Base-by-base conservation (phyloP, 2,888 invertebrate species). In the Rugalucina vietnamica region DNA sequence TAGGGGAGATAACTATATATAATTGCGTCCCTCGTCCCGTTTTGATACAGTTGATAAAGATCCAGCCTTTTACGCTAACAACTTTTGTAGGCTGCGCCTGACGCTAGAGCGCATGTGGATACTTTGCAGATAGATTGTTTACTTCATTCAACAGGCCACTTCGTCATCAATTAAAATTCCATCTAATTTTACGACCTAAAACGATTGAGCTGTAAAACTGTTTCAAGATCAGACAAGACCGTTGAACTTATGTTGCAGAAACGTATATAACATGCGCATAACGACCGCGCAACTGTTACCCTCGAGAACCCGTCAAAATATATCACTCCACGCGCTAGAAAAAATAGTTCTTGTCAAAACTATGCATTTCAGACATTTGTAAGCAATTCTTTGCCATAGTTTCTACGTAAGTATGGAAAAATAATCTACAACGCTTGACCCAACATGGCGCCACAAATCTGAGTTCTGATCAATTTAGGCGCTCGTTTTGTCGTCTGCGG, bases 281-380 rank as follows among this genome's bases (percentile, higher is more conserved):
- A 76, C 75, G 80, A 84, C 70, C 65, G 69, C 77, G 74, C 87
- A 87, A 87, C 87, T 87, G 87, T 87, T 87, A 79, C 36, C 54
- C 75, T 81, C 50, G 75, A 76, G 76, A 60, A 65, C 57, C 80
- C 81, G 87, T 87, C 87, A 87, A 77, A 83, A 87, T 85, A 87
- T 81, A 87, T 87, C 84, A 87, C 82, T 87, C 82, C 82, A 69
- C 81, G 81, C 81, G 72, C 69, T 50, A 60, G 82, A 82, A 87
- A 82, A 87, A 87, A 87, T 87, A 87, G 80, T 81, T 87, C 84
- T 75, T 84, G 87, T 84, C 87, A 87, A 57, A 27, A 8, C 5
- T 57, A 29, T 27, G 57, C 57, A 57, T 57, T 57, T 5, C 14
- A 57, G 8, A 27, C 57, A 57, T 57, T 57, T 57, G 57, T 57